Conservation (phyloP, 2,113 vertebrate species). For the Callopanchax toddi region DNA sequence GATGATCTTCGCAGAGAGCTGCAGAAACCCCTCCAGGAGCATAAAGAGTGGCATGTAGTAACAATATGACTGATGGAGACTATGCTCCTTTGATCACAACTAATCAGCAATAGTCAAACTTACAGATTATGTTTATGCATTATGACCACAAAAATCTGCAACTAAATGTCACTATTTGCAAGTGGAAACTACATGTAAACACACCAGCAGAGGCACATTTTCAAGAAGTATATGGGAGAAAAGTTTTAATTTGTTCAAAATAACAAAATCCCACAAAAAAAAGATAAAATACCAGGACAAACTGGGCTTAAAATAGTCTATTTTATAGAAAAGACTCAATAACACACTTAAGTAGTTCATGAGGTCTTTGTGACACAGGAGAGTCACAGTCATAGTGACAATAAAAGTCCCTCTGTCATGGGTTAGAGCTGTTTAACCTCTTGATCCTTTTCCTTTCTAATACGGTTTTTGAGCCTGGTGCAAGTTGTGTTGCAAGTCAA, state of each 20-base stretch:
- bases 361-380: slow-evolving; percentile 53
- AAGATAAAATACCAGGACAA: background rate
- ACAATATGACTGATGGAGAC: slow-evolving; percentile 9
- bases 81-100: background rate
- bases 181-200: background rate
- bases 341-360: slow-evolving; percentile 55
- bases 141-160: no score
- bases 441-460: slow-evolving; percentile 50
- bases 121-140: no score
- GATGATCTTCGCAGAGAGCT: slow-evolving; percentile 33
- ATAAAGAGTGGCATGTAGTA: background rate
- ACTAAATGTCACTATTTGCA: background rate
- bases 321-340: slow-evolving; percentile 45
- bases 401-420: slow-evolving; percentile 57
- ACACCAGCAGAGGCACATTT: background rate
- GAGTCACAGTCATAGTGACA: slow-evolving; percentile 61
- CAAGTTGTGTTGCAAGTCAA: slow-evolving; percentile 6
- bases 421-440: slow-evolving; percentile 69
- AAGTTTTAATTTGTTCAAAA: background rate
- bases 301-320: slow-evolving; percentile 21
- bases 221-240: background rate
- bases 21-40: slow-evolving; percentile 19
- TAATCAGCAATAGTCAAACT: background rate
- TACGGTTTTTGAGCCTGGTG: slow-evolving; percentile 32
- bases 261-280: background rate